phyloP scores from a whole-genome alignment of 2,797 vertebrate species.

The Rhinichthys osculus region DNA sequence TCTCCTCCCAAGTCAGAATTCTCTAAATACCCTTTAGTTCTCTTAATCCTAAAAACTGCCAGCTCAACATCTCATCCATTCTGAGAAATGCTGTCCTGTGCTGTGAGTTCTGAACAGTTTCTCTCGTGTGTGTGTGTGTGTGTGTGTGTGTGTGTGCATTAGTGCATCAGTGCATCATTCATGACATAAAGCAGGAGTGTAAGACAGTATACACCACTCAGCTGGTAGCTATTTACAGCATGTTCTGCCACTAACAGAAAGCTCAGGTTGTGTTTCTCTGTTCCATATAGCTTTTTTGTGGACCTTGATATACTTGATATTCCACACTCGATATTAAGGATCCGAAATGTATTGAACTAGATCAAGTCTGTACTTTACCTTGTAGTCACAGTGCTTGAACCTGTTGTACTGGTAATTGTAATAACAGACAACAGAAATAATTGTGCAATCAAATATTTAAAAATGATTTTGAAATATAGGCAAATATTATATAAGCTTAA shows the following conservation, averaged over 20 bases:
- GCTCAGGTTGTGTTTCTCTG: conserved; percentile 67
- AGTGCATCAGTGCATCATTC: conserved; percentile 58
- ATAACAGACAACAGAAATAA: neutral
- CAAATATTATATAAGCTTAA: neutral
- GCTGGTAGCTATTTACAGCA: conserved; percentile 55
- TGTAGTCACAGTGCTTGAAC: neutral
- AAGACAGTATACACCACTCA: conserved; percentile 37
- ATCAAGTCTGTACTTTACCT: conserved; percentile 38
- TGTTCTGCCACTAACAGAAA: conserved; percentile 61
- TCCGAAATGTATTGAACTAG: conserved; percentile 39
- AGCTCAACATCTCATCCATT: conserved; percentile 20
- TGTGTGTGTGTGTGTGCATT: too few species aligned
- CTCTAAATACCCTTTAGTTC: conserved; percentile 17
- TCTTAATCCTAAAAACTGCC: conserved; percentile 32
- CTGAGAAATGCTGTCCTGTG: neutral
- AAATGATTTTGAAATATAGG: neutral
- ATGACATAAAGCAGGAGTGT: conserved; percentile 31
- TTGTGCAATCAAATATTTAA: neutral
- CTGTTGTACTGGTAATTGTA: neutral
- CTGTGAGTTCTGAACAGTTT: neutral
- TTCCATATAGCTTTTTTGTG: conserved; percentile 73
- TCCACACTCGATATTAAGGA: conserved; percentile 45
- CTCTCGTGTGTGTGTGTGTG: conserved; percentile 17
- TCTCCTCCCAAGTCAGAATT: conserved; percentile 65
- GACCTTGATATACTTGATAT: conserved; percentile 71